Conservation (phyloP, 2,113 vertebrate genomes). For the Hippocampus zosterae region DNA sequence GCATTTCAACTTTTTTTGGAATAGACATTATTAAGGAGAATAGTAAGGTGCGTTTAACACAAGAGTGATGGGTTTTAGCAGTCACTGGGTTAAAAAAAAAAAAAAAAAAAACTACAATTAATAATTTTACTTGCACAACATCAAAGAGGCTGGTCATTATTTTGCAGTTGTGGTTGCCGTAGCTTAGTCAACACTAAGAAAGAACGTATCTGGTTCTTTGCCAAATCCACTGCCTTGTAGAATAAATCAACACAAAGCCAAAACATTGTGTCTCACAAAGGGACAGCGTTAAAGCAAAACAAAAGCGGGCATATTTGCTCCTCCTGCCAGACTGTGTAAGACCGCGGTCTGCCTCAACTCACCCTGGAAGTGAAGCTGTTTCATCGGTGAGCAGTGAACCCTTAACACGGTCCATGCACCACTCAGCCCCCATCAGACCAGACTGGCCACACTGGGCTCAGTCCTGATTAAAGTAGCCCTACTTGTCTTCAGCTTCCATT, state of each 20-base stretch:
- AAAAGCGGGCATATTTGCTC: constrained; percentile 56
- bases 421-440: constrained; percentile 67
- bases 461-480: constrained; percentile 66
- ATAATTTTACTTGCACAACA: not conserved
- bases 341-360: constrained; percentile 48
- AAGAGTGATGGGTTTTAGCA: not conserved
- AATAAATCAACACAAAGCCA: constrained; percentile 43
- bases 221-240: constrained; percentile 48
- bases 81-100: constrained; percentile 5
- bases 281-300: constrained; percentile 53
- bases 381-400: constrained; percentile 69
- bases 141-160: not conserved
- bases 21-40: not conserved
- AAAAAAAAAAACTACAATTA: not conserved
- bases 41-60: not conserved
- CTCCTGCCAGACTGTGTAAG: constrained; percentile 66
- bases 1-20: not conserved
- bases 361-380: constrained; percentile 68
- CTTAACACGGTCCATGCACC: constrained; percentile 60
- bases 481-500: constrained; percentile 65
- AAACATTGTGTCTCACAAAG: constrained; percentile 48
- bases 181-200: constrained; percentile 37
- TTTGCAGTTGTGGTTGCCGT: constrained; percentile 22
- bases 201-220: constrained; percentile 42
- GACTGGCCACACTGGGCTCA: constrained; percentile 61